phyloP scores from a whole-genome alignment of 2,113 vertebrate species.

The Silurus meridionalis region DNA sequence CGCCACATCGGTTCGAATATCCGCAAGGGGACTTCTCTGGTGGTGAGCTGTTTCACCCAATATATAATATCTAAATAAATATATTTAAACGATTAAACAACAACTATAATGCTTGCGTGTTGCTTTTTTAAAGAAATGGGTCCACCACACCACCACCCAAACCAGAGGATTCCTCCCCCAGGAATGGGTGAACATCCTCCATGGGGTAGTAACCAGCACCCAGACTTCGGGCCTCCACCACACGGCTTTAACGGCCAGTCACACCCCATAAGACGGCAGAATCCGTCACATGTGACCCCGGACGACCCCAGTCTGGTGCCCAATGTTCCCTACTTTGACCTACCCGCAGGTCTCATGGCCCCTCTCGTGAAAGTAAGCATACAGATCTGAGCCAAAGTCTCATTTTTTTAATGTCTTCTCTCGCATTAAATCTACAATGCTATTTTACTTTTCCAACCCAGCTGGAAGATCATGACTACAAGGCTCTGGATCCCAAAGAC shows the following conservation, averaged over 20 bases:
- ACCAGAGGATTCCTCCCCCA: conserved; percentile 90
- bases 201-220: conserved; percentile 90
- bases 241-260: conserved; percentile 97
- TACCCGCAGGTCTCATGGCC: conserved; percentile 97
- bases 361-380: conserved; percentile 87
- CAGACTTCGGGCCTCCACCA: conserved; percentile 87
- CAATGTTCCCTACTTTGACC: conserved; percentile 95
- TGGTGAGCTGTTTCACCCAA: conserved; percentile 67
- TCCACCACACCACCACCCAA: conserved; percentile 93
- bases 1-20: conserved; percentile 92
- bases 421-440: neutral
- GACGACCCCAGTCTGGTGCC: conserved; percentile 96
- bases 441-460: conserved; percentile 57
- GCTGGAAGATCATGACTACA: conserved; percentile 97
- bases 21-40: conserved; percentile 90
- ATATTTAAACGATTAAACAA: neutral
- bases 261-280: conserved; percentile 88
- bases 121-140: conserved; percentile 79
- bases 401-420: neutral
- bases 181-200: conserved; percentile 91
- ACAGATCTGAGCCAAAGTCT: neutral
- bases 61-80: neutral
- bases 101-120: neutral
- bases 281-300: conserved; percentile 83
- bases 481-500: conserved; percentile 95